phyloP scores from a whole-genome alignment of 2,888 invertebrate species.

The Agapostemon virescens region DNA sequence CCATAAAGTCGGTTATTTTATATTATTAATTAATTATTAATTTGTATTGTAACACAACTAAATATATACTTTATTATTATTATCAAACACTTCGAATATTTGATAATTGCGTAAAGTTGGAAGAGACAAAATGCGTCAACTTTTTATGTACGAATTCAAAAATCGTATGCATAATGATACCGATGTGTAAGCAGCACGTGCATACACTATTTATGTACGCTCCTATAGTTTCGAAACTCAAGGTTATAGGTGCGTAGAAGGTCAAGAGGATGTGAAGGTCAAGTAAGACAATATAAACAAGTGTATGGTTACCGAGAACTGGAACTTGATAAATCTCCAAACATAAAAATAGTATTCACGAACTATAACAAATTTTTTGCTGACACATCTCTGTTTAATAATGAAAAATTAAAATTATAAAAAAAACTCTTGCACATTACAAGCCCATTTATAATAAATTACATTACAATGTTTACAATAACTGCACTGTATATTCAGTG shows the following conservation, averaged over 20 bases:
- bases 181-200: neutral
- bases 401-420: too few species aligned
- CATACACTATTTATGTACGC: neutral
- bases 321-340: neutral
- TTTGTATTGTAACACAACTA: neutral
- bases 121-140: neutral
- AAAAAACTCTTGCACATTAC: too few species aligned
- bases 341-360: neutral
- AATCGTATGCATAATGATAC: neutral
- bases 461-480: neutral
- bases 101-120: too few species aligned
- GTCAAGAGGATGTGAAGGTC: slow-evolving; percentile 15
- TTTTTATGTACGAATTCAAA: neutral
- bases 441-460: too few species aligned
- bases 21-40: neutral
- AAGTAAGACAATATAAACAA: neutral
- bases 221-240: slow-evolving; percentile 18
- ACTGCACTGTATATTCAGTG: neutral
- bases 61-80: neutral
- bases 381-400: neutral
- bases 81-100: neutral
- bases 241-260: slow-evolving; percentile 23
- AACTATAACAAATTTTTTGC: neutral
- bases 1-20: too few species aligned
- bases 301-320: neutral